Conservation (phyloP, 2,888 invertebrate species). For the Athetis lepigone region DNA sequence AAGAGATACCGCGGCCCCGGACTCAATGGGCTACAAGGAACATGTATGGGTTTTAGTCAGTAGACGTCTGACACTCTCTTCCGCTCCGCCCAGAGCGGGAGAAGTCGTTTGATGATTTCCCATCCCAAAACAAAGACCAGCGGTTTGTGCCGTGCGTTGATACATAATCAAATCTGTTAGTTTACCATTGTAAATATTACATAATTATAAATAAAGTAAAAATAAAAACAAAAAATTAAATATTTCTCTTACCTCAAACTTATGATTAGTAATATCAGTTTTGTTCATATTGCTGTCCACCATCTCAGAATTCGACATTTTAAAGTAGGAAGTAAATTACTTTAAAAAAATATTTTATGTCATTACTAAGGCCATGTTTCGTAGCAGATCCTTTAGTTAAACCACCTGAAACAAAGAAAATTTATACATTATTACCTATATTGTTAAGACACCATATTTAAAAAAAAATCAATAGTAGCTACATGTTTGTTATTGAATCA, state of each 20-base stretch:
- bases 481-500: neutral
- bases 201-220: too few relatives aligned
- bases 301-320: conserved; percentile 76
- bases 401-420: conserved; percentile 53
- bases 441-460: neutral
- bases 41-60: too few relatives aligned
- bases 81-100: too few relatives aligned
- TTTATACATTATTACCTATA: neutral
- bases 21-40: too few relatives aligned
- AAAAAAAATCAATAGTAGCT: neutral
- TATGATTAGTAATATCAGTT: conserved; percentile 71
- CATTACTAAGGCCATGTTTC: conserved; percentile 43
- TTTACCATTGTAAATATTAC: too few relatives aligned
- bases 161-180: too few relatives aligned
- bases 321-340: conserved; percentile 15
- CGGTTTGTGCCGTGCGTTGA: too few relatives aligned
- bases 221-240: too few relatives aligned
- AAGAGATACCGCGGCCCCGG: too few relatives aligned
- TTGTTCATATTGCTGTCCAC: conserved; percentile 84
- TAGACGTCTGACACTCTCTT: too few relatives aligned
- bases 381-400: conserved; percentile 2
- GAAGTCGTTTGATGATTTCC: too few relatives aligned
- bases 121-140: too few relatives aligned
- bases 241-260: conserved; percentile 73
- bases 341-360: conserved; percentile 15